Base-by-base conservation (phyloP, 2,797 vertebrate genomes). In the Capromys pilorides region DNA sequence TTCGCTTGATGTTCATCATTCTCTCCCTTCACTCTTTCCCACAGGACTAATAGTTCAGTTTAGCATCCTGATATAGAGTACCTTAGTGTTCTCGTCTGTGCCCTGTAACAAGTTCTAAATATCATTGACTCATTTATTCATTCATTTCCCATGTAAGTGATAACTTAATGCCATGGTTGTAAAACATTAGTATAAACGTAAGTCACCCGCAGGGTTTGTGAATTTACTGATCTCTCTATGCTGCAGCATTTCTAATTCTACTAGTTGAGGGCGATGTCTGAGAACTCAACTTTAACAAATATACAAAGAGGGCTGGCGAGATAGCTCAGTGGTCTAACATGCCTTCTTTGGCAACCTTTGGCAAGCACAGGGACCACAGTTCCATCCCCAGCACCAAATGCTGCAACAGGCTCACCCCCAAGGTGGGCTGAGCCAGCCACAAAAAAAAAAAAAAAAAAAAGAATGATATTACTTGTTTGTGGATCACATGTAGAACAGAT, bases 261-360 rank as follows among this genome's bases (percentile, higher is more conserved):
- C 31, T 77, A 51, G 18, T 87, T 45, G 41, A 31, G n/a, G 14
- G 2, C 73, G 28, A 79, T 54, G 4, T 26, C 49, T 33, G 19
- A 78, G 62, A 91, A 88, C 73, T 57, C 8, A 64, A 11, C 45
- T 93, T 64, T 82, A 92, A 86, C 57, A 64, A 82, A 41, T n/a
- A 67, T 64, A 33, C 51, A n/a, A 45, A 78, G 16, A 31, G 45
- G 45, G 45, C 45, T 45, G 45, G 45, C 45, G 8, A 45, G 45
- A 45, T 45, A 45, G 4, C 45, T 45, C 45, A 45, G 45, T 45
- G 45, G 45, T 45, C 45, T 45, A 45, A 45, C 4, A 8, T 45
- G 45, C 8, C 4, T 8, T 45, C 45, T 45, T 45, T 45, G 45
- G 45, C 45, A 45, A 45, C 4, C 4, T 45, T 45, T 8, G 8